A percentile compares a stretch with the other conserved stretches of the same genome.
Evolutionary conservation across 1,140 invertebrate species (phyloP).

Genomic region (Temnothorax curvispinosus): DNA sequence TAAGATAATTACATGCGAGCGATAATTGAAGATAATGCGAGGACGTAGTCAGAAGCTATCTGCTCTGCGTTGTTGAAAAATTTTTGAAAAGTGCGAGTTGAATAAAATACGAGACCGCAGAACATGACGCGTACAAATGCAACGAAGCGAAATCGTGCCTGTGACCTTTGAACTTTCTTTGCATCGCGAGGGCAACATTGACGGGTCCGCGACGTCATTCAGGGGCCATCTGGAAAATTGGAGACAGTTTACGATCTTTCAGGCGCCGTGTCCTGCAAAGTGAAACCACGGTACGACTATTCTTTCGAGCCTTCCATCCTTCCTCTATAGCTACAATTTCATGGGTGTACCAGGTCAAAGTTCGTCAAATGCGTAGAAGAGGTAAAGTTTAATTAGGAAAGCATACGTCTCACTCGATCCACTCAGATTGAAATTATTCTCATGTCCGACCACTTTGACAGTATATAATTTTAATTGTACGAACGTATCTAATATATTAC

Average conservation of each 20-base stretch:
- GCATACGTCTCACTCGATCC: neutral
- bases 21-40: neutral
- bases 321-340: slow-evolving; percentile 25
- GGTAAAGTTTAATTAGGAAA: neutral
- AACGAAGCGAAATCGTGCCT: slow-evolving; percentile 3
- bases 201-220: slow-evolving; percentile 54
- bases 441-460: neutral
- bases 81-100: neutral
- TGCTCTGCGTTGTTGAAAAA: neutral
- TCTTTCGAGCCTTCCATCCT: slow-evolving; percentile 63
- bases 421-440: neutral
- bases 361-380: neutral
- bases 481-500: neutral
- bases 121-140: neutral
- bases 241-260: slow-evolving; percentile 80
- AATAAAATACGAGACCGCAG: neutral
- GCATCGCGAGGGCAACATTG: slow-evolving; percentile 54
- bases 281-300: slow-evolving; percentile 74
- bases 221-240: slow-evolving; percentile 83
- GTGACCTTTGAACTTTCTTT: neutral
- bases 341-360: slow-evolving; percentile 1
- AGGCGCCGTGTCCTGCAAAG: slow-evolving; percentile 78
- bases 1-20: too few relatives aligned
- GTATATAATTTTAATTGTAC: neutral
- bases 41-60: neutral